Base-by-base conservation (phyloP, 2,888 invertebrate genomes). In the Limnephilus lunatus region DNA sequence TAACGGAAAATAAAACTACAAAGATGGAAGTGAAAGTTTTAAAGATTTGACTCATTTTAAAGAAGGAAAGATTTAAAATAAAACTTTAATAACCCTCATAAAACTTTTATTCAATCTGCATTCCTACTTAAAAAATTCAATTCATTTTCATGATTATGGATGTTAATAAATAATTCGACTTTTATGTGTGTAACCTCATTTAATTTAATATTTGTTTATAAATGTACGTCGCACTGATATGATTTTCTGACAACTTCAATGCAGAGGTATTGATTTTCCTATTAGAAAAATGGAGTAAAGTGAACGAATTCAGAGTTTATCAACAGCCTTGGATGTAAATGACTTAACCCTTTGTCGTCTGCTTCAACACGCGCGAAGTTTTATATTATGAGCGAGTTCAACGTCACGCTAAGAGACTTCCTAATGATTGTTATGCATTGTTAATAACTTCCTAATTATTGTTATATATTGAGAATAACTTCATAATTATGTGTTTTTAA, bases 301-400 rank as follows among this genome's bases (percentile, higher is more conserved):
- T 68, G 68, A 68, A 68, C 68, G 68, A 68, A 68, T 68, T 68
- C 68, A 68, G 68, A 68, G 68, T 68, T 25, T 68, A 68, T 68
- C 68, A 68, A 68, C 68, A 68, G 68, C 68, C 68, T 68, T 68
- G 68, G 68, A 68, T 68, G 68, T 68, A n/a, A 68, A 68, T 68
- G 68, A 68, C 68, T 68, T 68, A n/a, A 68, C 68, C 68, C 68
- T 25, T 68, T 68, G 68, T 25, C 68, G 68, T 68, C 25, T 68
- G 25, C 9, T 19, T 25, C 68, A n/a, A n/a, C 68, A 68, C 68
- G 68, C 68, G 68, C 68, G 25, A 68, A 68, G 68, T n/a, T 68
- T 68, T n/a, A n/a, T 68, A 68, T 68, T 5, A n/a, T 68, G 25
- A 25, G 1, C 68, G 68, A 68, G 68, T 68, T 68, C 68, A n/a